Evolutionary conservation across 2,888 invertebrate species (phyloP), one percentile per base, ranked within the genome.

Genomic region (Acheta domesticus): DNA sequence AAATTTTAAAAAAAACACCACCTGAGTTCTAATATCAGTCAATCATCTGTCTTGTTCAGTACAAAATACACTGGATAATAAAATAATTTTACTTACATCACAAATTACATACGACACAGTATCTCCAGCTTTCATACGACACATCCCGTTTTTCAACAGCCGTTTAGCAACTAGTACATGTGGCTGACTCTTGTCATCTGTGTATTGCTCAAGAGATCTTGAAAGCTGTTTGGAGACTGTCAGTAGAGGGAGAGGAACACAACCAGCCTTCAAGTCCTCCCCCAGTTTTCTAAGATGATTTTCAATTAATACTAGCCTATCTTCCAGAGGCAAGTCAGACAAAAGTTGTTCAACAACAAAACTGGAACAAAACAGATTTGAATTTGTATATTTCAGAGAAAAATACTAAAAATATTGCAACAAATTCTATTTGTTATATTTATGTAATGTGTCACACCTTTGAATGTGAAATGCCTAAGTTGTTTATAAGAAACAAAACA

Each of bases 81-180:
- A 36, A 36, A 36, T 36, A 36, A 36, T 36, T 19, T 36, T 49
- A 81, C 80, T 81, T 83, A 87, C 90, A 86, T 94, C 91, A 87
- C 99, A 99, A 84, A 99, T 96, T 2, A 99, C 91, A 85, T 99
- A 99, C 16, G 96, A 92, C 2, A 99, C 95, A 74, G 97, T 96
- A 85, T 99, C 99, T 0, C 99, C 99, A 36, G 48, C 48, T 19
- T 48, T 76, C n/a, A 76, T 48, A 20, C 76, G 93, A 83, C 96
- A 92, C 84, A 95, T 95, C 79, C 90, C 91, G n/a, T 75, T 77
- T 11, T 48, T 21, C 86, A 99, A 99, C 84, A 96, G 89, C 83
- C 98, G 90, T 79, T 96, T 84, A 0, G 99, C 98, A n/a, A 97
- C 96, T 85, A 93, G 93, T 0, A 98, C 98, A 86, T 98, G 98